Conservation (phyloP, 1,140 invertebrate genomes). For the Drosophila lacteicornis region DNA sequence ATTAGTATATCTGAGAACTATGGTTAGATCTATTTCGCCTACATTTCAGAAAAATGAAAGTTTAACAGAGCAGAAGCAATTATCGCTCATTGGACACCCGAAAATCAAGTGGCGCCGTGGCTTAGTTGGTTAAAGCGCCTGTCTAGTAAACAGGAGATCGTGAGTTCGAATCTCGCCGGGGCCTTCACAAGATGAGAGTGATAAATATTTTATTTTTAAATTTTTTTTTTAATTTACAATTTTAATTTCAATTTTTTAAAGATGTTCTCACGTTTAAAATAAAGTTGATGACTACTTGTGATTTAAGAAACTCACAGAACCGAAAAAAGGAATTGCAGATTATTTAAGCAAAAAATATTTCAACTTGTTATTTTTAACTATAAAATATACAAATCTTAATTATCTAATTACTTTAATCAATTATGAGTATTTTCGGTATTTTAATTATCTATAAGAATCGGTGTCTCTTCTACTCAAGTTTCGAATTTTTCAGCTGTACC, state of each 20-base stretch:
- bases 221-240: no score
- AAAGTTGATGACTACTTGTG: no score
- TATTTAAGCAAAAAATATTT: no score
- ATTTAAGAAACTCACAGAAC: no score
- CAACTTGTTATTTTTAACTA: no score
- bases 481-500: not conserved
- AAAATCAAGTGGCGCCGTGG: conserved; percentile 85
- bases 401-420: not conserved
- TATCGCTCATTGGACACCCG: not conserved
- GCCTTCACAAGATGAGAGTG: conserved; percentile 64
- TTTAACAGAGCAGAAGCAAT: conserved; percentile 2
- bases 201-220: no score
- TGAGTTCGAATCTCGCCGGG: conserved; percentile 87
- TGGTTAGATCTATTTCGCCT: not conserved
- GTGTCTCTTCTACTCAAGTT: not conserved
- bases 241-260: no score
- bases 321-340: no score
- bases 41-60: not conserved
- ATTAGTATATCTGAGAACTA: not conserved
- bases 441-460: not conserved
- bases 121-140: conserved; percentile 88
- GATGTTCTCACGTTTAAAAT: no score
- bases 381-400: no score
- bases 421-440: conserved; percentile 1
- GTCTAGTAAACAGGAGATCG: conserved; percentile 88